Evolutionary conservation across 2,888 invertebrate genomes (phyloP).

Genomic region (Stenolophus ochropezus): DNA sequence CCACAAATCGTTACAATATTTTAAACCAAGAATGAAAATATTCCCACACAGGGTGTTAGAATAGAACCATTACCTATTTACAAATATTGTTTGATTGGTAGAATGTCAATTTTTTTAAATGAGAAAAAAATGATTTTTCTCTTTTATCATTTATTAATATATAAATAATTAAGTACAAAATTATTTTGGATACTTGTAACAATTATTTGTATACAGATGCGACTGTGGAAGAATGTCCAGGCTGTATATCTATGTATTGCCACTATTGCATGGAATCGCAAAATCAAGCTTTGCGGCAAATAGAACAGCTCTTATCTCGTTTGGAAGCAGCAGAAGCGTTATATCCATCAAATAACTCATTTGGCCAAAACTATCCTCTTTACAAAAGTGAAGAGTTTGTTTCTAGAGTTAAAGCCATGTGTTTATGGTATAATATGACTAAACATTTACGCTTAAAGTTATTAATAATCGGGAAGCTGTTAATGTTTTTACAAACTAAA

Average conservation of each 20-base stretch:
- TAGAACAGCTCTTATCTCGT: constrained; percentile 82
- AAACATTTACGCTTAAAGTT: constrained; percentile 89
- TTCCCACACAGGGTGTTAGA: too few relatives aligned
- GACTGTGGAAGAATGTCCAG: constrained; percentile 73
- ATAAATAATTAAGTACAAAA: too few relatives aligned
- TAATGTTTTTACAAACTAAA: constrained; percentile 72
- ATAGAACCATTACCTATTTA: too few relatives aligned
- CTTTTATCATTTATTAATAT: background rate
- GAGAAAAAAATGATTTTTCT: background rate
- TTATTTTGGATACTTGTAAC: too few relatives aligned
- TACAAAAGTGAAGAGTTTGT: constrained; percentile 80
- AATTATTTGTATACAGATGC: constrained; percentile 17
- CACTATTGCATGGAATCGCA: constrained; percentile 82
- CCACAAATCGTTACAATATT: too few relatives aligned
- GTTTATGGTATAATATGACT: constrained; percentile 94
- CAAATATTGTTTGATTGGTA: too few relatives aligned
- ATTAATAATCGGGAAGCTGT: constrained; percentile 82
- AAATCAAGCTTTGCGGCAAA: constrained; percentile 83
- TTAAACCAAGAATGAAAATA: too few relatives aligned
- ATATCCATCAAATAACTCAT: constrained; percentile 89
- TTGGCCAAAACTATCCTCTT: constrained; percentile 83
- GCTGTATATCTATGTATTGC: constrained; percentile 87
- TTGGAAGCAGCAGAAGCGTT: constrained; percentile 86
- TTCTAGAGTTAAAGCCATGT: constrained; percentile 85
- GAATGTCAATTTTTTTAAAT: too few relatives aligned